Evolutionary conservation across 2,113 vertebrate species (phyloP), one percentile per base, ranked within the genome.

Genomic region (Rissa tridactyla): DNA sequence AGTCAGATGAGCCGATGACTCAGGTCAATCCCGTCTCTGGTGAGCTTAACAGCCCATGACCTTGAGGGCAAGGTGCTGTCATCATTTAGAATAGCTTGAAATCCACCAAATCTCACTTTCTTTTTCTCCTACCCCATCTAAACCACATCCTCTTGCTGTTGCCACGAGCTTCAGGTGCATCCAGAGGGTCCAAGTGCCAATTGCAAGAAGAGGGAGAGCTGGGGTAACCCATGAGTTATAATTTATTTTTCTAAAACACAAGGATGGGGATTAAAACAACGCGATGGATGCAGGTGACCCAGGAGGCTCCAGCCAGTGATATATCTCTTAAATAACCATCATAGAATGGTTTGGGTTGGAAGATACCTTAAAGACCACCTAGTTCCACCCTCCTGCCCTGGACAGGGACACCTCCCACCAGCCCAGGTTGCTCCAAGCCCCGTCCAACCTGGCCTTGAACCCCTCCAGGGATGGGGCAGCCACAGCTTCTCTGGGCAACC

Each of bases 151-250:
- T 72, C 20, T 34, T 26, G 22, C n/a, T 22, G 20, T 13, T 72
- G 11, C 32, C 60, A 52, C 25, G 47, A 27, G n/a, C 36, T 46
- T 62, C 0, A 1, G 29, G n/a, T 1, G 1, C 46, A 34, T 20
- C 58, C 40, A 49, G 15, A 7, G 10, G 21, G 26, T 38, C 46
- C 54, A 19, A 23, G 42, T 0, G 0, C 30, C 38, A 18, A 38
- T 0, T 30, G 40, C 23, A 73, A 70, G 42, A 38, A 36, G n/a
- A 23, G 12, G 20, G 5, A n/a, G 17, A 79, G 10, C n/a, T 58
- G 21, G 13, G 29, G 6, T 20, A 68, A 44, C 27, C 30, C 27
- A 5, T 2, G 22, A 34, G 14, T 16, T 71, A 16, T 3, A 11
- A 21, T 46, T 52, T 38, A 6, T 32, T 83, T 72, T 65, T 47